Percentiles rank a stretch among this genome's conserved stretches.
Evolutionary conservation across 2,113 vertebrate genomes (phyloP).

Genomic region (Alosa alosa): DNA sequence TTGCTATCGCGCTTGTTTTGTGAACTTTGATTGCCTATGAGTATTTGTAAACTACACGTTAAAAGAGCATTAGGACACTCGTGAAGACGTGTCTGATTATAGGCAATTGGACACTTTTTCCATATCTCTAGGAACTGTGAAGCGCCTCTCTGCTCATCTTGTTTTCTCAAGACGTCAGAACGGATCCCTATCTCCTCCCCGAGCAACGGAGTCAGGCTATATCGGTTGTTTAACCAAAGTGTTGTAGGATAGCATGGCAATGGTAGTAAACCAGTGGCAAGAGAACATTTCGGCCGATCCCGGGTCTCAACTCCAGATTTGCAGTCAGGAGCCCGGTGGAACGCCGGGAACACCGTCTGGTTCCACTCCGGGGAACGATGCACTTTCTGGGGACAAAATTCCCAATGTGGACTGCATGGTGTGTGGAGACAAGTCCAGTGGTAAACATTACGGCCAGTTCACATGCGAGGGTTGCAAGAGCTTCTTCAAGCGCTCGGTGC

Average conservation of each 20-base stretch:
- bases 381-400: conserved; percentile 76
- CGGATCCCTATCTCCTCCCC: conserved; percentile 56
- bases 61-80: background rate
- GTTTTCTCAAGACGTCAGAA: conserved; percentile 53
- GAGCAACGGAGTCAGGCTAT: conserved; percentile 50
- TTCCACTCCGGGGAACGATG: conserved; percentile 75
- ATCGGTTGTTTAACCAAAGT: conserved; percentile 58
- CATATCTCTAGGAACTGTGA: background rate
- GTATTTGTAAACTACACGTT: background rate
- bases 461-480: conserved; percentile 88
- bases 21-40: conserved; percentile 54
- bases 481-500: conserved; percentile 85
- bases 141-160: conserved; percentile 11
- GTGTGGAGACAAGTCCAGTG: conserved; percentile 84
- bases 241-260: conserved; percentile 77
- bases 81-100: background rate
- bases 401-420: conserved; percentile 84
- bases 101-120: background rate
- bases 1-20: conserved; percentile 43
- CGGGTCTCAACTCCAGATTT: conserved; percentile 76
- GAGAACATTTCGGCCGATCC: conserved; percentile 80
- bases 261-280: conserved; percentile 83
- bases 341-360: conserved; percentile 75
- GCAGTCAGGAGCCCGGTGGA: conserved; percentile 75
- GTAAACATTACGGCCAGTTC: conserved; percentile 84